Base-by-base conservation (phyloP, 2,797 vertebrate genomes). In the Steatocranus sp. region DNA sequence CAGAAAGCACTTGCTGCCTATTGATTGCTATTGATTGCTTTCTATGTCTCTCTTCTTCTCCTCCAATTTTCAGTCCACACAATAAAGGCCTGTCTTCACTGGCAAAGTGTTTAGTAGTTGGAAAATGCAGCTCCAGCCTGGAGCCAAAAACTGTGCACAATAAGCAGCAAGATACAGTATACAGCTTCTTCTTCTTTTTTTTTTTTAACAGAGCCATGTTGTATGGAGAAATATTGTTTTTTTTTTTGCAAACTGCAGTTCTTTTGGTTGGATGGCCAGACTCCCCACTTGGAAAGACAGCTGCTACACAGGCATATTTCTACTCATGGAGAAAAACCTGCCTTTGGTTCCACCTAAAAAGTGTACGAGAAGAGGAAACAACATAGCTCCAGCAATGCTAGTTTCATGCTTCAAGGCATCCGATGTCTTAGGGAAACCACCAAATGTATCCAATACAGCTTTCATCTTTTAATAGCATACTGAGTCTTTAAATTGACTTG, bases 11-110 rank as follows among this genome's bases (percentile, higher is more conserved):
- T 83, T 63, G 79, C 84, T 93, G 83, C 87, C 85, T 89, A 49
- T 73, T 1, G 43, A 48, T 49, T 48, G 36, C 70, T 94, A 95
- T 96, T 88, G 94, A 96, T 96, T 87, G 82, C 78, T 84, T 93
- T 91, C 76, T 84, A 27, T 84, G 87, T 87, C 77, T 86, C 80
- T 85, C 53, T 75, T 84, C 20, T 78, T 85, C 58, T 83, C 50
- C 81, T 87, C 77, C 83, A 48, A 89, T 84, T 87, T 79, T 85
- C 25, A 87, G 81, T 91, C 88, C 78, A 81, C 75, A 83, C 88
- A 87, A 90, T 89, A 91, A 89, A 94, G 86, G 75, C 78, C 79
- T 11, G 63, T 87, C 76, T 91, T 83, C 83, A 54, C 81, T 87
- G 85, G 87, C 80, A 91, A 90, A 85, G 78, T 86, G 79, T 93